Conservation (phyloP, 92 coral and sea anemone genomes). For the Zoanthus solanderi region DNA sequence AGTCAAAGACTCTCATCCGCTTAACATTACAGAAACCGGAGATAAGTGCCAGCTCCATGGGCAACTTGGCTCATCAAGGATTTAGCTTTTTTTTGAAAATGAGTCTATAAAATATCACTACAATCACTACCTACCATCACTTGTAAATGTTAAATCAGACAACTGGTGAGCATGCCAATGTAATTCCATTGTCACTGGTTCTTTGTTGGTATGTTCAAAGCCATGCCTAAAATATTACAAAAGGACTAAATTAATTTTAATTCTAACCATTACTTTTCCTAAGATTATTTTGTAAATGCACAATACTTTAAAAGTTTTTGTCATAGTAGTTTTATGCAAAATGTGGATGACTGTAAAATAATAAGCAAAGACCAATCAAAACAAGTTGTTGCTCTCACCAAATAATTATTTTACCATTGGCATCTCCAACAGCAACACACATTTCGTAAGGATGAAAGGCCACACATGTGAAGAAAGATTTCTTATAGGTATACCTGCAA, state of each 20-base stretch:
- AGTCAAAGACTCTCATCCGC: too few species aligned
- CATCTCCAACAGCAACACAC: slow-evolving; percentile 88
- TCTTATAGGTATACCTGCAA: slow-evolving; percentile 57
- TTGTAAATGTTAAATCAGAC: slow-evolving; percentile 73
- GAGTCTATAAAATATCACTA: too few species aligned
- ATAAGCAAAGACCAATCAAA: too few species aligned
- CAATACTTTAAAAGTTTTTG: background rate
- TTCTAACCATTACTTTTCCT: background rate
- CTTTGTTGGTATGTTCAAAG: slow-evolving; percentile 46
- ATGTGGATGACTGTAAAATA: too few species aligned
- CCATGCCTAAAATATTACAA: slow-evolving; percentile 69
- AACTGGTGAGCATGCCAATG: slow-evolving; percentile 99
- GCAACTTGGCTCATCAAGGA: too few species aligned
- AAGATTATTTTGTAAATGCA: background rate
- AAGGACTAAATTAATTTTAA: background rate
- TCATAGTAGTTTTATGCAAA: too few species aligned
- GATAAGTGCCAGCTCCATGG: too few species aligned
- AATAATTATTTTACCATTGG: slow-evolving; percentile 73
- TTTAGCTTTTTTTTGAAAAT: too few species aligned
- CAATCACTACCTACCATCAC: slow-evolving; percentile 73
- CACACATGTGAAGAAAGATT: slow-evolving; percentile 73
- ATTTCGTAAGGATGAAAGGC: slow-evolving; percentile 85
- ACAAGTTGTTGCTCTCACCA: slow-evolving; percentile 62
- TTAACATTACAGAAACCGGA: too few species aligned
- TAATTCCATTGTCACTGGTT: slow-evolving; percentile 83